Evolutionary conservation across 2,113 vertebrate genomes (phyloP), one percentile per base, ranked within the genome.

Genomic region (Tetrax tetrax): DNA sequence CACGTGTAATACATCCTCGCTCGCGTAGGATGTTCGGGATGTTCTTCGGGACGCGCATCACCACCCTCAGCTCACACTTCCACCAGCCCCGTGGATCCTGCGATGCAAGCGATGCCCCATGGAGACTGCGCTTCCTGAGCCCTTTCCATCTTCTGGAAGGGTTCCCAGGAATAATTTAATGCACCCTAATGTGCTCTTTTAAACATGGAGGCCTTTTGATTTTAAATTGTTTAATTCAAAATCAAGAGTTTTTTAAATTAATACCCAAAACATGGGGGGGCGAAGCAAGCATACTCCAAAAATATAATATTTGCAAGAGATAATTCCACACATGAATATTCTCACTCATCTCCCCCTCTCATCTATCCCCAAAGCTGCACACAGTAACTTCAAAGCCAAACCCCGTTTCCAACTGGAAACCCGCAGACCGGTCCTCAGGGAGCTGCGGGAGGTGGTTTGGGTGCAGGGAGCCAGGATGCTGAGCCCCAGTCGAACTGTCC

Each of bases 81-180:
- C 54, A 69, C 25, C 5, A 2, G 17, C 7, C 61, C 50, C 0
- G 0, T 2, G 19, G 43, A 19, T 45, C 54, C 79, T 38, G 48
- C 4, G 7, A 6, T 7, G n/a, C 23, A 21, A 35, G 48, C 4
- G 6, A 6, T 7, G 31, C 20, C 18, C 50, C 57, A 38, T 0
- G 0, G 31, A 38, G 59, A 14, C 64, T 53, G 70, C 1, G 1
- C 16, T 57, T 37, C 47, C 60, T 16, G 2, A 35, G 25, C 45
- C 53, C 65, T 35, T 22, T 70, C 33, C 5, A 2, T 7, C 43
- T 71, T 33, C 66, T 57, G 51, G 3, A 83, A 7, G 28, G 8
- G 4, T 10, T 90, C 80, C 12, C 23, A 45, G 83, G 88, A 84
- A 85, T 65, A 76, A 83, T 74, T 76, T 23, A 81, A 48, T 43